Base-by-base conservation (phyloP, 2,888 invertebrate genomes). In the Bembecia ichneumoniformis region DNA sequence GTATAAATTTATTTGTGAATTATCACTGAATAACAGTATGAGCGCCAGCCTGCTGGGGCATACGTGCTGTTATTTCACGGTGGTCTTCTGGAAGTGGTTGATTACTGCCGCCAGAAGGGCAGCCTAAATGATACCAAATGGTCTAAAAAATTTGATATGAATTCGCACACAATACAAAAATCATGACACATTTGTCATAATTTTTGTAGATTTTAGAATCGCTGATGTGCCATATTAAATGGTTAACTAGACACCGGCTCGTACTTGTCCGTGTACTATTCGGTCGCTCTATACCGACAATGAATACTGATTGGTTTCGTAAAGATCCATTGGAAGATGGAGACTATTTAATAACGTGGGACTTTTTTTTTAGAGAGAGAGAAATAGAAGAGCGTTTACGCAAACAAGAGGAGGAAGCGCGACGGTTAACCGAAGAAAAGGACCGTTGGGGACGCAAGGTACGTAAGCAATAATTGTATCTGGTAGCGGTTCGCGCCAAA, bases 371-470 rank as follows among this genome's bases (percentile, higher is more conserved):
- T 53, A 88, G 88, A 62, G 97, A 97, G 68, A 89, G 95, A 49
- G 95, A 96, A 84, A 97, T 98, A 57, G 98, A 98, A 71, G 95
- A 96, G 70, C 91, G 95, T 58, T 83, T 97, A 47, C 91, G 91
- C 34, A 92, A 91, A 64, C 88, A 90, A 58, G 82, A 82, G 53
- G 88, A 88, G 50, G 86, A 84, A 59, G 68, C 82, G 1, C 71
- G 84, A 43, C 77, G 80, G 47, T 74, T 58, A 2, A 59, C 60
- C 11, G 84, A 86, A 1, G 87, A 86, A 1, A 84, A 84, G 50
- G 84, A 86, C 44, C 81, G 83, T 53, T 87, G 87, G 87, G 79
- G 77, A 45, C 71, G 82, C 45, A 72, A 72, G 71, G 84, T 82
- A 52, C 7, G 46, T 17, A 28, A 28, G 9, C 28, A 28, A 28